Evolutionary conservation across 1,140 invertebrate genomes (phyloP).

Genomic region (Acromyrmex charruanus): DNA sequence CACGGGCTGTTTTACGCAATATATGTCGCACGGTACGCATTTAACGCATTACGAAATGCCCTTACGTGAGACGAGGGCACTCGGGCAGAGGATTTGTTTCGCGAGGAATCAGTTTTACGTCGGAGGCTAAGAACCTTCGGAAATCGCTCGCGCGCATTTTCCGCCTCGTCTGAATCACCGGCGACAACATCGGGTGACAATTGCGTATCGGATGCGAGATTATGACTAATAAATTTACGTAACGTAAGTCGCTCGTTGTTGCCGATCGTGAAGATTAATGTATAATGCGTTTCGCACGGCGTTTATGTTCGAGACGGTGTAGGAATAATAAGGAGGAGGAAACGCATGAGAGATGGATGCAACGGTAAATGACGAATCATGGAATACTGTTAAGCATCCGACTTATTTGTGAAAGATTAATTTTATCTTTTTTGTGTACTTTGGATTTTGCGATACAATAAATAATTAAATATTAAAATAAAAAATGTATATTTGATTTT

Average conservation of each 20-base stretch:
- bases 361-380: slow-evolving; percentile 13
- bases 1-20: slow-evolving; percentile 11
- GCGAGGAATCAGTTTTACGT: not conserved
- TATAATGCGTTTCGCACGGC: not conserved
- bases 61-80: not conserved
- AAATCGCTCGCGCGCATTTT: slow-evolving; percentile 18
- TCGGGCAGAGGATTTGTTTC: not conserved
- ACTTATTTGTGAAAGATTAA: not conserved
- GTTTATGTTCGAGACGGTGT: not conserved
- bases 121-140: not conserved
- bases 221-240: slow-evolving; percentile 47
- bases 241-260: not conserved
- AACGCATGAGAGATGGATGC: not conserved
- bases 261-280: not conserved
- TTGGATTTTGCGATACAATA: not conserved
- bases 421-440: not conserved
- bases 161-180: slow-evolving; percentile 22
- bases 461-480: too few species aligned
- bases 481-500: not conserved
- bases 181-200: not conserved
- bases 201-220: slow-evolving; percentile 13
- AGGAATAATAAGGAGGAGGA: not conserved
- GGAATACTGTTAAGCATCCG: not conserved
- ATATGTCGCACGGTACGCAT: not conserved
- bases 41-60: slow-evolving; percentile 22